Conservation (phyloP, 2,888 invertebrate species). For the Platerodrilus igneus region DNA sequence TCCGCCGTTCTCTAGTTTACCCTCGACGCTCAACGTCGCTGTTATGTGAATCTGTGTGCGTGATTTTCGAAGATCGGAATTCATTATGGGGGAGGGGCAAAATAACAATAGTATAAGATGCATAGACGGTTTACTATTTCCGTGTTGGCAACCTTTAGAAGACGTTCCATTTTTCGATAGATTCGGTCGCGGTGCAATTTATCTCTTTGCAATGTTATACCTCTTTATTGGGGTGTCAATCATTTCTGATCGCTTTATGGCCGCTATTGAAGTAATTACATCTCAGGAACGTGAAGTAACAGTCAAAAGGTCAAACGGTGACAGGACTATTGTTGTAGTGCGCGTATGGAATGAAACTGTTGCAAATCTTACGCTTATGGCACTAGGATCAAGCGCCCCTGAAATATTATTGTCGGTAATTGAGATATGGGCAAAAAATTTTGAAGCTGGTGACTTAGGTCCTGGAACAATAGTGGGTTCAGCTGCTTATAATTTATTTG, state of each 20-base stretch:
- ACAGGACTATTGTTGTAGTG: conserved; percentile 83
- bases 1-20: conserved; percentile 29
- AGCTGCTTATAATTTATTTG: conserved; percentile 97
- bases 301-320: conserved; percentile 83
- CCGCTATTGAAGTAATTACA: conserved; percentile 96
- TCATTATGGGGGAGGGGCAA: conserved; percentile 29
- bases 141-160: conserved; percentile 82
- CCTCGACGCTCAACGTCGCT: conserved; percentile 28
- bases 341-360: conserved; percentile 99
- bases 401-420: conserved; percentile 97
- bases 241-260: conserved; percentile 98
- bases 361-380: conserved; percentile 97
- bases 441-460: conserved; percentile 93
- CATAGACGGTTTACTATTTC: conserved; percentile 79
- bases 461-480: conserved; percentile 98
- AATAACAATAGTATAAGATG: conserved; percentile 51
- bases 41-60: conserved; percentile 25
- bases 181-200: conserved; percentile 81
- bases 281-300: conserved; percentile 94
- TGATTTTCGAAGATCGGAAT: conserved; percentile 21
- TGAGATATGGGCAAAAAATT: conserved; percentile 93
- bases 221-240: conserved; percentile 99
- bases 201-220: conserved; percentile 85
- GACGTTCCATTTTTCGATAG: conserved; percentile 72
- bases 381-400: conserved; percentile 96